Evolutionary conservation across 2,888 invertebrate species (phyloP).

Genomic region (Lasius platythorax): DNA sequence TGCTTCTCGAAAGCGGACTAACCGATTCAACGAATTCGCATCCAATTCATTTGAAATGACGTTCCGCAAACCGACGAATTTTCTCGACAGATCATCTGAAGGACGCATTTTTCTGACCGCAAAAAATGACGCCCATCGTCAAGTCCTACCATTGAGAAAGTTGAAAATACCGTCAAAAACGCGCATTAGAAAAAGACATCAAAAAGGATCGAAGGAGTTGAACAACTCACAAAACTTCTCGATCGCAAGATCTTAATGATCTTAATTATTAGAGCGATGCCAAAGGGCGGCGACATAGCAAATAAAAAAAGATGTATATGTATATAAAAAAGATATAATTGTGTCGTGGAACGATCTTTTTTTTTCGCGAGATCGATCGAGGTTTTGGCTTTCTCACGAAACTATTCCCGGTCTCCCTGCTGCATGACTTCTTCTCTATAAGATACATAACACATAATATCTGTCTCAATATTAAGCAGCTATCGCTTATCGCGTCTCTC

Average conservation of each 20-base stretch:
- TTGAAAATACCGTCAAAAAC: not conserved
- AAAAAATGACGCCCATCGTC: constrained; percentile 64
- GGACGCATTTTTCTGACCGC: constrained; percentile 71
- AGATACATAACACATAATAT: constrained; percentile 31
- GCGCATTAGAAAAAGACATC: constrained; percentile 28
- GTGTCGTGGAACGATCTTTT: not conserved
- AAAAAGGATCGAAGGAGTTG: not conserved
- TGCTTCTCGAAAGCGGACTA: not conserved
- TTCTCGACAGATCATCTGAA: constrained; percentile 48
- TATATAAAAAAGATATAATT: constrained; percentile 39
- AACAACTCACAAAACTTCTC: constrained; percentile 8
- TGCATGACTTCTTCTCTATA: constrained; percentile 39
- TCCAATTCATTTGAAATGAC: constrained; percentile 1
- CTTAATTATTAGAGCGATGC: not conserved
- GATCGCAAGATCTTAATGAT: constrained; percentile 15
- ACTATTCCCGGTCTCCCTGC: not conserved
- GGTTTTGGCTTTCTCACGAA: constrained; percentile 58
- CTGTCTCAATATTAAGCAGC: constrained; percentile 47
- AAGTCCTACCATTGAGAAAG: constrained; percentile 43
- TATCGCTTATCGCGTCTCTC: constrained; percentile 39
- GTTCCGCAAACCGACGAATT: not conserved
- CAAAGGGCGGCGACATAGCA: constrained; percentile 26
- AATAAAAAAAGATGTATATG: constrained; percentile 34
- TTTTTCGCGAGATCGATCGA: constrained; percentile 57
- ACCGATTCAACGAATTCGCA: not conserved